Evolutionary conservation across 1,140 invertebrate species (phyloP), one percentile per base, ranked within the genome.

Genomic region (Episyrphus balteatus): DNA sequence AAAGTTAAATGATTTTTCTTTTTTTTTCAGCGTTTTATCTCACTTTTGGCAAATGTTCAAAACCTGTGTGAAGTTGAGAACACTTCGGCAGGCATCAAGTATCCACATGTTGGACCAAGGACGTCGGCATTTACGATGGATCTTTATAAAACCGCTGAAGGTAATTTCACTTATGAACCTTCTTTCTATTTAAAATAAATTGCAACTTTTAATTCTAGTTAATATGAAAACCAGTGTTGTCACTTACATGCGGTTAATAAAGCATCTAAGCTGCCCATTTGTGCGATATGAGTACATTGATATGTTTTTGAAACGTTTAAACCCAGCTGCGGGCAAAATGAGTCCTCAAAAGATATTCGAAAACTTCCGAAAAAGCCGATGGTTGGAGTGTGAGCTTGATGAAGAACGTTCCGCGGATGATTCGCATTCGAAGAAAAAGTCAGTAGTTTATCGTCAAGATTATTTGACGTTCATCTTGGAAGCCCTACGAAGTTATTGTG

Each of bases 231-330:
- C 45, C 14, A 37, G 42, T 8, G 44, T 52, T 42, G 15, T 10
- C 1, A 46, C 43, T 13, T 52, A 47, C 31, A 39, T 52, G 10
- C 32, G 40, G 14, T 40, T 42, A 6, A 50, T 52, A 3, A 19
- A 49, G 14, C 17, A 49, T 19, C 21, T 52, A 8, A 47, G 45
- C 15, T 46, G 46, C 21, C 51, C 51, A 1, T 52, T 42, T 30
- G 47, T 52, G 9, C 51, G 51, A 14, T 52, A 47, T 30, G 48
- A 49, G 14, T 52, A 49, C 17, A 52, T 52, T 8, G 48, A 52
- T 44, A 34, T 44, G 12, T 48, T 52, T 44, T 31, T 52, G 17
- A 36, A 48, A 12, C 33, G 47, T 30, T 51, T 51, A 36, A 36
- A 44, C 19, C 47, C 44, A 31, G 30, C 48, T 6, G 44, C 39